Evolutionary conservation across 2,888 invertebrate species (phyloP), one percentile per base, ranked within the genome.

Genomic region (Corythucha ciliata): DNA sequence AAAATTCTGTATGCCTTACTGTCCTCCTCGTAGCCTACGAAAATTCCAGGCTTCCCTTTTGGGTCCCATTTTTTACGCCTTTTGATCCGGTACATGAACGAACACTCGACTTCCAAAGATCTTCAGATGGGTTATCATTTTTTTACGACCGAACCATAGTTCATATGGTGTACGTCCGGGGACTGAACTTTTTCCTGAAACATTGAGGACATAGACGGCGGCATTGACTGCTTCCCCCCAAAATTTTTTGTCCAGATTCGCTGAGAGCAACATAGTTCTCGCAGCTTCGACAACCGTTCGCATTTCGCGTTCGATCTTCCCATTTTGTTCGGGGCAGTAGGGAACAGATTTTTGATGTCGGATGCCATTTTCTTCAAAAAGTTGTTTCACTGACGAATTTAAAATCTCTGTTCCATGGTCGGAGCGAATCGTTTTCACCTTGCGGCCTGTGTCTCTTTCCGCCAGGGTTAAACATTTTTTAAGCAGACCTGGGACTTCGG

Each of bases 181-280:
- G 8, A 47, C 20, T n/a, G 46, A 2, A 27, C 46, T 52, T 1
- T 12, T 39, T 8, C 40, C 52, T 14, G 51, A 33, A 20, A 26
- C 29, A 22, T 47, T 52, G 14, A 47, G 20, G 2, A 45, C 39
- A 40, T 37, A 22, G 10, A 42, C 42, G 7, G 42, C 42, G 4
- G n/a, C 14, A 18, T 40, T 40, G n/a, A 25, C 24, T 40, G 51
- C 51, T 21, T 51, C 45, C n/a, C 37, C 45, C 52, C 52, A 39
- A 26, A 21, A 46, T 10, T 20, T 10, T 16, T 52, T 52, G 20
- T 46, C 46, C 21, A 52, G 14, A 2, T 29, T 29, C 2, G 37
- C 12, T 4, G 20, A 25, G 4, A 32, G 8, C 21, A 40, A n/a
- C 40, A 40, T 20, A 4, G 40, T 20, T 8, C 40, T 14, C 8